Conservation (phyloP, 1,140 invertebrate species). For the Rhagoletis pomonella region DNA sequence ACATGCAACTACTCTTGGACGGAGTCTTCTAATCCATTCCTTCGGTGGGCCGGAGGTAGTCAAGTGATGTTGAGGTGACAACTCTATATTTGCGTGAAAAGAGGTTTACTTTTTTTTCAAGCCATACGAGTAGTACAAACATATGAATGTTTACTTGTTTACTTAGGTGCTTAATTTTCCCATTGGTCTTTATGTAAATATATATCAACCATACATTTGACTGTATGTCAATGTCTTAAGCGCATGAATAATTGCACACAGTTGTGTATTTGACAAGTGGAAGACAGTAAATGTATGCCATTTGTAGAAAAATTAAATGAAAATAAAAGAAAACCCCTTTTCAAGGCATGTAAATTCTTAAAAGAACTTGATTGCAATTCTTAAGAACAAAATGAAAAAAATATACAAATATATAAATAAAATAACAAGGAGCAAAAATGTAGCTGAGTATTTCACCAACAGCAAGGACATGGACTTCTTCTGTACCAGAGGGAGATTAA, state of each 20-base stretch:
- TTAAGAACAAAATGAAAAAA: neutral
- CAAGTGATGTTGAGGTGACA: too few species aligned
- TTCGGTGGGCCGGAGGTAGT: too few species aligned
- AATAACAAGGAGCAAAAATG: neutral
- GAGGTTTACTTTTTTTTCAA: too few species aligned
- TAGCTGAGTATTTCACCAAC: neutral
- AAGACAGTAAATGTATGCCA: slow-evolving; percentile 30
- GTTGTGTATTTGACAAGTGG: slow-evolving; percentile 26
- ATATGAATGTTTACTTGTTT: too few species aligned
- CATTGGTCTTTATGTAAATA: neutral
- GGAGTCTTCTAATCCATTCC: too few species aligned
- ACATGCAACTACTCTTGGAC: too few species aligned
- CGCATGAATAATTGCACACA: slow-evolving; percentile 35
- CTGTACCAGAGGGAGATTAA: slow-evolving; percentile 1
- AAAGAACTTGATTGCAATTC: slow-evolving; percentile 33
- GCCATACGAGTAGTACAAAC: too few species aligned
- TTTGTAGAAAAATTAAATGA: neutral
- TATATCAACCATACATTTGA: neutral
- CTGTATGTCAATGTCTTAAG: slow-evolving; percentile 44
- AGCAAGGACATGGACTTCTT: neutral
- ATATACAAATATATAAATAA: neutral
- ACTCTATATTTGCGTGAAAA: too few species aligned
- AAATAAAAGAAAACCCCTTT: neutral
- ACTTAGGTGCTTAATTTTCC: too few species aligned
- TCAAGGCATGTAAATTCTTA: slow-evolving; percentile 25